These are phyloP conservation scores for Rhinoptilus africanus DNA, from an alignment of 2,113 vertebrate species.

Conservation along the genomic window DNA sequence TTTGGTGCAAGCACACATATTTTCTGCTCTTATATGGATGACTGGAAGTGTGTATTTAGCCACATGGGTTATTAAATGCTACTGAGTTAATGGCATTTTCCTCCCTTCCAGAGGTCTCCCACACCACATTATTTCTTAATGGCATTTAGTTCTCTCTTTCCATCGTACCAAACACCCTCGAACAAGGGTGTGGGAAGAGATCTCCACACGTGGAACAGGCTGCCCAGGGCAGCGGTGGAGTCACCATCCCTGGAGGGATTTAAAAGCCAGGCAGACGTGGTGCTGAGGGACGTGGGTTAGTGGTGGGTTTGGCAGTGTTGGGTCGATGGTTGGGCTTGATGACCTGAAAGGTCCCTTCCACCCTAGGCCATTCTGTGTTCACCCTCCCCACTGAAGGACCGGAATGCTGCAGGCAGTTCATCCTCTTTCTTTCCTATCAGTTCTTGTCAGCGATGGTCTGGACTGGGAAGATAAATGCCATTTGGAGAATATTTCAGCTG, in stretches of 20 bases:
- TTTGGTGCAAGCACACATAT: neutral
- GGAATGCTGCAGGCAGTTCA: neutral
- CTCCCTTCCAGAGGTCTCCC: neutral
- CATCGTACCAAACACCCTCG: rapidly evolving
- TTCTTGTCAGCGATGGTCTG: neutral
- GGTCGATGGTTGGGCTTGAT: neutral
- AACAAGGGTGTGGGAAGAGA: neutral
- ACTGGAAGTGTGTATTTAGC: neutral
- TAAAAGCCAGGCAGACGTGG: neutral
- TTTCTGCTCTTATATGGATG: neutral
- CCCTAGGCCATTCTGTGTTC: neutral
- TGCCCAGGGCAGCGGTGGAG: neutral
- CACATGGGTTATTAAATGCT: neutral
- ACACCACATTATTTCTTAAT: neutral
- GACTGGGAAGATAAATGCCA: neutral
- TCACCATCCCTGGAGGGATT: neutral
- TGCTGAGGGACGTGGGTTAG: neutral
- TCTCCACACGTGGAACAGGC: neutral
- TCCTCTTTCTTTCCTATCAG: neutral
- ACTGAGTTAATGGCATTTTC: neutral
- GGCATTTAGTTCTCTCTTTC: neutral
- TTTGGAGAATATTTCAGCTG: neutral
- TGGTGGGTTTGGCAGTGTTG: neutral
- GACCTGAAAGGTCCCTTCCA: neutral
- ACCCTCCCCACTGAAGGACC: neutral